phyloP scores from a whole-genome alignment of 2,888 invertebrate species.

The Cheilosia grossa region DNA sequence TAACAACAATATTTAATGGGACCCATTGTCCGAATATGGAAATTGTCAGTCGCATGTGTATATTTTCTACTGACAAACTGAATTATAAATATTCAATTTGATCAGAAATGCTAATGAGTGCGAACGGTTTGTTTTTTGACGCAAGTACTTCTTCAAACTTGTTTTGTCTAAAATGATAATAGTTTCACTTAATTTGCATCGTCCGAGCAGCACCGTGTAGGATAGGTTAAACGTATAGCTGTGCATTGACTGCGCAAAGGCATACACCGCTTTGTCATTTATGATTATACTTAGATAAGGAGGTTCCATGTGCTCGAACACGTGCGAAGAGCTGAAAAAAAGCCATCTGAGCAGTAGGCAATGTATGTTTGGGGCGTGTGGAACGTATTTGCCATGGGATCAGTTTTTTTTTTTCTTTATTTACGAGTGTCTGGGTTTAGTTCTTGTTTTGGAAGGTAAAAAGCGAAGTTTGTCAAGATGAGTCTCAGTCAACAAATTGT shows the following conservation, averaged over 20 bases:
- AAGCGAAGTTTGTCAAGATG: too few species aligned
- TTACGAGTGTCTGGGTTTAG: too few species aligned
- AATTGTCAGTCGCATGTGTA: constrained; percentile 1
- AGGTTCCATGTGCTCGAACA: neutral
- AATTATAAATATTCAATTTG: constrained; percentile 45
- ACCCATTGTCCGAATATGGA: neutral
- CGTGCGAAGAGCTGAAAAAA: neutral
- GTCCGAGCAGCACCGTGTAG: constrained; percentile 7
- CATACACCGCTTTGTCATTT: neutral
- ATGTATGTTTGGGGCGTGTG: neutral
- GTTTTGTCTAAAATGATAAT: constrained; percentile 39
- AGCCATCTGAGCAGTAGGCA: neutral
- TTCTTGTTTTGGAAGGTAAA: too few species aligned
- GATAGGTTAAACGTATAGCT: too few species aligned
- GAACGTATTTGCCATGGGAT: neutral
- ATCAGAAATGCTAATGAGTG: constrained; percentile 48
- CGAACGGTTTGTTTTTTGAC: constrained; percentile 23
- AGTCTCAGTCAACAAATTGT: too few species aligned
- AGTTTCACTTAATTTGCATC: constrained; percentile 58
- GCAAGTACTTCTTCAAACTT: constrained; percentile 15
- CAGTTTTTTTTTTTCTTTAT: neutral
- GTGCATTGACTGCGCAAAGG: neutral
- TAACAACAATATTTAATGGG: neutral
- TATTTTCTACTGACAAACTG: neutral
- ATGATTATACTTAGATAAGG: constrained; percentile 11